phyloP scores from a whole-genome alignment of 1,140 invertebrate genomes.

The Drosophila bocqueti region DNA sequence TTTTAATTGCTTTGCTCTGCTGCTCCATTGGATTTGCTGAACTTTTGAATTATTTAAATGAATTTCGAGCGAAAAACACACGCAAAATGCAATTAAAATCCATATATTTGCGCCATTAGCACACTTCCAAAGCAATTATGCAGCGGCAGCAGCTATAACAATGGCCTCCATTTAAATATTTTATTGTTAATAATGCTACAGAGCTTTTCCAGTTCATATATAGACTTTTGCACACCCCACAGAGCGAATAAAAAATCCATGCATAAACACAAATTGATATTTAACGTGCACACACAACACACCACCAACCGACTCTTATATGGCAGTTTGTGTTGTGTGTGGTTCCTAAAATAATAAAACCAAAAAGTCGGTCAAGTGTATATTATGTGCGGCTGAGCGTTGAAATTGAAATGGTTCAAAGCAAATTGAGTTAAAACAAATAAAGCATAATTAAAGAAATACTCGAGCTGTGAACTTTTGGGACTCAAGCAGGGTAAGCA shows the following conservation, averaged over 20 bases:
- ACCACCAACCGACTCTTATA: constrained; percentile 33
- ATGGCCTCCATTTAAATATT: constrained; percentile 28
- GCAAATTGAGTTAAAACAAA: constrained; percentile 78
- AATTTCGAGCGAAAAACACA: constrained; percentile 24
- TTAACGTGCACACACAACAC: constrained; percentile 32
- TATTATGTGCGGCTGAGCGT: constrained; percentile 46
- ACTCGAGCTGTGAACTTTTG: constrained; percentile 43
- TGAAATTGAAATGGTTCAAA: constrained; percentile 71
- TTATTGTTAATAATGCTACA: constrained; percentile 35
- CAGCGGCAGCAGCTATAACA: neutral
- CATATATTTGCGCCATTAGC: constrained; percentile 24
- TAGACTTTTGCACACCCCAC: constrained; percentile 5
- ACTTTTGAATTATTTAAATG: constrained; percentile 18
- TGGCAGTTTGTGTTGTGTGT: constrained; percentile 40
- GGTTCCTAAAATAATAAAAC: constrained; percentile 41
- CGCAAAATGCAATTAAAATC: constrained; percentile 20
- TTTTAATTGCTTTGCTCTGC: neutral
- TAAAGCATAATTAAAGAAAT: constrained; percentile 69
- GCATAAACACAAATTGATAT: constrained; percentile 60
- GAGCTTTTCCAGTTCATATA: constrained; percentile 2
- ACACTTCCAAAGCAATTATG: constrained; percentile 28
- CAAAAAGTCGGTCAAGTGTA: constrained; percentile 69
- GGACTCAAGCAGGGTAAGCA: constrained; percentile 5
- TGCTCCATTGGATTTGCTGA: constrained; percentile 13
- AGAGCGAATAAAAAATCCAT: constrained; percentile 49